Conservation (phyloP, 2,797 vertebrate species). For the Anas flavirostris region DNA sequence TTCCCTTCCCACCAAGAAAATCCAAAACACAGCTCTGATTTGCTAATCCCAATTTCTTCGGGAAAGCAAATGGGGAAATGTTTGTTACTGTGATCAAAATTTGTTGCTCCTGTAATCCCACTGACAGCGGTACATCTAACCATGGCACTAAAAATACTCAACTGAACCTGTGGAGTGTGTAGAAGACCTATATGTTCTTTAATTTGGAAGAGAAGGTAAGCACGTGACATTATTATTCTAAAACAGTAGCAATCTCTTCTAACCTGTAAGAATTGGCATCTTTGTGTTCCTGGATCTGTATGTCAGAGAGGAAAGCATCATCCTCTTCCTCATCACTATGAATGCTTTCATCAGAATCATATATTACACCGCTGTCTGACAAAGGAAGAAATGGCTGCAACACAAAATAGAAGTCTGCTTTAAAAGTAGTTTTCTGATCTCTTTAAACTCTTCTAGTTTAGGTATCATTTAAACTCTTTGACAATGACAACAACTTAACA, state of each 20-base stretch:
- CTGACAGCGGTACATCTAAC: not conserved
- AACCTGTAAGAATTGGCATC: conserved; percentile 97
- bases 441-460: not conserved
- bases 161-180: accelerated
- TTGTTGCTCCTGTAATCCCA: not conserved
- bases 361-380: conserved; percentile 93
- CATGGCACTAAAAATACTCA: not conserved
- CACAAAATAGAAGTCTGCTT: conserved; percentile 31
- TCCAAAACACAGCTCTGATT: not conserved
- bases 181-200: not conserved
- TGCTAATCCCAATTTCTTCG: not conserved
- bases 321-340: conserved; percentile 93
- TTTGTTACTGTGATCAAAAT: not conserved
- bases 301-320: conserved; percentile 93
- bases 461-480: not conserved
- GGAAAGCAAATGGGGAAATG: not conserved
- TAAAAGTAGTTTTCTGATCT: not conserved
- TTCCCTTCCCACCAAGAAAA: not conserved
- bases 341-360: conserved; percentile 96
- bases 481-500: not conserved
- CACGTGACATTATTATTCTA: not conserved
- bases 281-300: conserved; percentile 93
- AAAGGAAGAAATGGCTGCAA: conserved; percentile 95
- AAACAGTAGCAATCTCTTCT: not conserved
- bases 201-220: not conserved